A percentile compares a stretch with the other conserved stretches of the same genome.
Evolutionary conservation across 1,140 invertebrate species (phyloP).

Genomic region (Charaxes varanes): DNA sequence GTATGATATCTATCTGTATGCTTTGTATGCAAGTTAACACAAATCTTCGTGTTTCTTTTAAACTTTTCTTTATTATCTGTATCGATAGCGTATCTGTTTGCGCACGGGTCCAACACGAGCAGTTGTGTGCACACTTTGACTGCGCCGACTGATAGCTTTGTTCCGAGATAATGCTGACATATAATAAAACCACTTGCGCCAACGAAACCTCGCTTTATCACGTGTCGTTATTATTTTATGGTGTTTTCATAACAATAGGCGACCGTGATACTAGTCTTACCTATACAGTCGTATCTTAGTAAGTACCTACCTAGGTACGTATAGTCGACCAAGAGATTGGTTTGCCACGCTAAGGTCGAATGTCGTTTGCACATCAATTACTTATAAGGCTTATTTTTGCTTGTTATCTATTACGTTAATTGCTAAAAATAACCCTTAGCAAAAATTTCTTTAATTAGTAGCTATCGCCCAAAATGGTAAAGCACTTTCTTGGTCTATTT

Average conservation of each 20-base stretch:
- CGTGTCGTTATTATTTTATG: constrained; percentile 15
- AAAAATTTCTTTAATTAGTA: too few species aligned
- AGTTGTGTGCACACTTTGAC: constrained; percentile 32
- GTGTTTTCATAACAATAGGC: constrained; percentile 8
- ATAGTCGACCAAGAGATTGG: too few species aligned
- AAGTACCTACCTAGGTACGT: too few species aligned
- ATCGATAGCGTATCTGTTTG: constrained; percentile 36
- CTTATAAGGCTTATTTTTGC: too few species aligned
- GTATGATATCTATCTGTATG: too few species aligned
- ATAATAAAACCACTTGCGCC: constrained; percentile 24
- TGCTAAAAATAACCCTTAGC: too few species aligned
- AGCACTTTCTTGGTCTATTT: too few species aligned
- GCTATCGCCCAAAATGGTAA: too few species aligned
- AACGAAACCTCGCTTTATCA: constrained; percentile 13
- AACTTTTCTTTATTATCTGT: constrained; percentile 13
- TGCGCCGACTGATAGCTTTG: constrained; percentile 39
- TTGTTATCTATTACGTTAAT: too few species aligned
- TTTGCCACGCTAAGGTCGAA: too few species aligned
- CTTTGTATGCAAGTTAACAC: not conserved
- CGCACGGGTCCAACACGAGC: constrained; percentile 18
- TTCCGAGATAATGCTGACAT: constrained; percentile 26
- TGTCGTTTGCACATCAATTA: too few species aligned
- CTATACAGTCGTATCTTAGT: not conserved
- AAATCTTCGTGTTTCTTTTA: constrained; percentile 5
- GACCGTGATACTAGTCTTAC: constrained; percentile 3